Conservation (phyloP, 2,113 vertebrate species). For the Sisor rabdophorus region DNA sequence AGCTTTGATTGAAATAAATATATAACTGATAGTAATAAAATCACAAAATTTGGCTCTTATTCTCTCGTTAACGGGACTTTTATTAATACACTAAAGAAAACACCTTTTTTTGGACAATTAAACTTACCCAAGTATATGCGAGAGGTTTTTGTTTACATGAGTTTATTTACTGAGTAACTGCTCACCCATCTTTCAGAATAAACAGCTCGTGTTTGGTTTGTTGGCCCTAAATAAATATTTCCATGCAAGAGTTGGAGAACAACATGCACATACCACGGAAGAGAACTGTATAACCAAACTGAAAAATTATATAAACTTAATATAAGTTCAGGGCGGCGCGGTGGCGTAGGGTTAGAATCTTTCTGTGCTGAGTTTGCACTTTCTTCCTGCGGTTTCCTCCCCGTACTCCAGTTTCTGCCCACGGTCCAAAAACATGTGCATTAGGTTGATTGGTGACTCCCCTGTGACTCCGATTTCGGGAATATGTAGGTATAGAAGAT, state of each 20-base stretch:
- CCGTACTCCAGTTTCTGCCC: no score
- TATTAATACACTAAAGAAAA: background rate
- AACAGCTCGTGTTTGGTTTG: conserved; percentile 46
- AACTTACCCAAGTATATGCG: background rate
- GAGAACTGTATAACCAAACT: conserved; percentile 16
- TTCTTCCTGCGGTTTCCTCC: no score
- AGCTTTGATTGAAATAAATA: conserved; percentile 24
- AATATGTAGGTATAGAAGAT: no score
- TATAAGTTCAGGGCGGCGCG: no score
- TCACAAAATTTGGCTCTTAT: background rate
- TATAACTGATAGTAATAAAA: background rate
- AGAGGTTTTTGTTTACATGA: background rate
- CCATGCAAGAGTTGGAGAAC: conserved; percentile 13
- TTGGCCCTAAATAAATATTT: conserved; percentile 45
- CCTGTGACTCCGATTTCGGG: no score
- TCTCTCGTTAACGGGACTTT: conserved; percentile 11
- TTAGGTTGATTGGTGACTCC: no score
- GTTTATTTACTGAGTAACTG: conserved; percentile 6
- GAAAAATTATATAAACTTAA: no score
- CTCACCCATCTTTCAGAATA: conserved; percentile 29
- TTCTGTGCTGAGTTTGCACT: no score
- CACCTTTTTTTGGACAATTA: conserved; percentile 4
- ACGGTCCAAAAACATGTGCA: no score
- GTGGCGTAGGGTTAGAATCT: no score
- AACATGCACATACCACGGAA: background rate